These are phyloP conservation scores for Myanophis thanlyinensis DNA, from an alignment of 2,113 vertebrate genomes.

Conservation along the genomic window DNA sequence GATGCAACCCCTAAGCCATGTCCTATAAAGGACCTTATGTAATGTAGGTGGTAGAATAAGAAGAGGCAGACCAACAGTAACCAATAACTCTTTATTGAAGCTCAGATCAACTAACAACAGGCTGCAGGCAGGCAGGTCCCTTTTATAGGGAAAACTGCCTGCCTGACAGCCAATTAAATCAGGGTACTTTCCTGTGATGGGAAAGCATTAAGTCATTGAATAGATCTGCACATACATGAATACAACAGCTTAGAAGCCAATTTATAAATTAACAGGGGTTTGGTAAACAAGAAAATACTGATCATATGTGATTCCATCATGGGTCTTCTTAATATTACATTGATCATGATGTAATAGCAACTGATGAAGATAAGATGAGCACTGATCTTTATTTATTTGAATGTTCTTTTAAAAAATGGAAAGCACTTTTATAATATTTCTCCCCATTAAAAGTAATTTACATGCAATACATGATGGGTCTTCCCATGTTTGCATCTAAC, in stretches of 20 bases:
- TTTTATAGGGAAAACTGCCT: no score
- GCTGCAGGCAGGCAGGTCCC: no score
- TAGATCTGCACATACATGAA: no score
- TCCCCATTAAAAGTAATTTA: neutral
- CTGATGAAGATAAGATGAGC: neutral
- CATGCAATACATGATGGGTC: neutral
- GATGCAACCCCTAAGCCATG: neutral
- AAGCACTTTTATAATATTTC: neutral
- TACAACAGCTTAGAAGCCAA: neutral
- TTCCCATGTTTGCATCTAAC: neutral
- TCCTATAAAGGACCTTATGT: neutral
- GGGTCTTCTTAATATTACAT: neutral
- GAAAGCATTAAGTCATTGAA: no score
- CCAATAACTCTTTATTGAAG: no score
- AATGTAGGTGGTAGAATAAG: no score
- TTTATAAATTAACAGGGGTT: neutral
- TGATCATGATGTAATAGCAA: neutral
- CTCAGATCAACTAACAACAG: no score
- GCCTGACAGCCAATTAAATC: no score
- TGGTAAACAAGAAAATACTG: neutral
- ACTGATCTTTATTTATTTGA: neutral
- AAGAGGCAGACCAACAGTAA: no score
- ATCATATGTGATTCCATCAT: neutral
- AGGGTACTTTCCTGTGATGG: no score
- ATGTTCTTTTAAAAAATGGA: neutral